Conservation (phyloP, 2,888 invertebrate species). For the Portevinia maculata region DNA sequence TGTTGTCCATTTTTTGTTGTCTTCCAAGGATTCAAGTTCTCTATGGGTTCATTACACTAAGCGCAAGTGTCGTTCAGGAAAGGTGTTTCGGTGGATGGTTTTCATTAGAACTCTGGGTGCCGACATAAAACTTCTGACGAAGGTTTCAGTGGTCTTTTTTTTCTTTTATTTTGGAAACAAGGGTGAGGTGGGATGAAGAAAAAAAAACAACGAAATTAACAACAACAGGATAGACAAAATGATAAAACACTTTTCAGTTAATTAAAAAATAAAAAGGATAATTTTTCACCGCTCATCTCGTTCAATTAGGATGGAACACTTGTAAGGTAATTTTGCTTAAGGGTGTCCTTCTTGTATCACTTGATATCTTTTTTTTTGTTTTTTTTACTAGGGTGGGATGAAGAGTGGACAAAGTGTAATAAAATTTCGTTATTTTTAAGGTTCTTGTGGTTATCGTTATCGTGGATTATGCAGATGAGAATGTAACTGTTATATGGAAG, state of each 20-base stretch:
- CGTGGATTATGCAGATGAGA: slow-evolving; percentile 71
- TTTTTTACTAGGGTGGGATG: slow-evolving; percentile 5
- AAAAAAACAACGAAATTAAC: slow-evolving; percentile 61
- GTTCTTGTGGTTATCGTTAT: slow-evolving; percentile 52
- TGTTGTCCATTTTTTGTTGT: slow-evolving; percentile 68
- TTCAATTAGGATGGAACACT: slow-evolving; percentile 76
- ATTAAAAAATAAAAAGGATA: slow-evolving; percentile 77
- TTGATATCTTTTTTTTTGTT: not conserved
- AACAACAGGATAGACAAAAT: slow-evolving; percentile 65
- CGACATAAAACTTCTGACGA: slow-evolving; percentile 69
- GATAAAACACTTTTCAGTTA: slow-evolving; percentile 75
- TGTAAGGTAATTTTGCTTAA: slow-evolving; percentile 75
- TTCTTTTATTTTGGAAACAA: slow-evolving; percentile 26
- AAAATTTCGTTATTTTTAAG: slow-evolving; percentile 21
- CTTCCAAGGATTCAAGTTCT: slow-evolving; percentile 47
- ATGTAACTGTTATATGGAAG: slow-evolving; percentile 61
- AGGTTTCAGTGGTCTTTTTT: slow-evolving; percentile 53
- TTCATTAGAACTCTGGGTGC: slow-evolving; percentile 67
- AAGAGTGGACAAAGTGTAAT: slow-evolving; percentile 19
- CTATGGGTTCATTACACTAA: slow-evolving; percentile 72
- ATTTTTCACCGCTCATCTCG: slow-evolving; percentile 76
- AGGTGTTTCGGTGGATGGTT: slow-evolving; percentile 74
- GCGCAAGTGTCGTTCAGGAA: slow-evolving; percentile 71
- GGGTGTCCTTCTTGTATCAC: slow-evolving; percentile 51
- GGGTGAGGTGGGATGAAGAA: slow-evolving; percentile 45